Evolutionary conservation across 1,140 invertebrate genomes (phyloP).

Genomic region (Bombus vancouverensis): DNA sequence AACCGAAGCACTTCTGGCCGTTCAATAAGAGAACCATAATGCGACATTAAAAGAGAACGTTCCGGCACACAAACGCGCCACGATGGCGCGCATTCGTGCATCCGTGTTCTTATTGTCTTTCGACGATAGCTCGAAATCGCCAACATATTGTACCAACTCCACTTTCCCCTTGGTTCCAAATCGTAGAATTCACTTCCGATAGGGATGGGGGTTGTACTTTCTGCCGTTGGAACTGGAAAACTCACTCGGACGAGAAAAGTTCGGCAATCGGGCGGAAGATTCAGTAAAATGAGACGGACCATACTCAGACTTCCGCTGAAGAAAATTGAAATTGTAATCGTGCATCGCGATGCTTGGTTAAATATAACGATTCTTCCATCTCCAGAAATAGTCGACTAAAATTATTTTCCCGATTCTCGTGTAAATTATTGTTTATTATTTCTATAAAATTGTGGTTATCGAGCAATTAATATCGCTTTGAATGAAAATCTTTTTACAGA

Average conservation of each 20-base stretch:
- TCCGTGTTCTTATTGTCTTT: constrained; percentile 12
- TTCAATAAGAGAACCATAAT: background rate
- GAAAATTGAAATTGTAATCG: constrained; percentile 32
- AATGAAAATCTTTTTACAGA: no score
- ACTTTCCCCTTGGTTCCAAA: constrained; percentile 14
- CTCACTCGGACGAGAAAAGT: constrained; percentile 45
- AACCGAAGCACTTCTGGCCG: background rate
- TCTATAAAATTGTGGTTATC: no score
- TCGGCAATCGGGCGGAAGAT: constrained; percentile 17
- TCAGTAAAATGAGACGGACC: constrained; percentile 28
- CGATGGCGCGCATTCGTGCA: background rate
- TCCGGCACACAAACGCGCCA: background rate
- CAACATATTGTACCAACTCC: constrained; percentile 49
- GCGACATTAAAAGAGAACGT: constrained; percentile 6
- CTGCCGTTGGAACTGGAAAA: constrained; percentile 42
- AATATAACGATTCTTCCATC: background rate
- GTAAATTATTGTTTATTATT: no score
- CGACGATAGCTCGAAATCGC: constrained; percentile 35
- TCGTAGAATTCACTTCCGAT: constrained; percentile 51
- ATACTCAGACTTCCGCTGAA: background rate
- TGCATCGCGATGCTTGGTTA: background rate
- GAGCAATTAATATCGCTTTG: no score
- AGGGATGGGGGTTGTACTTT: constrained; percentile 31
- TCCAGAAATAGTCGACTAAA: no score
- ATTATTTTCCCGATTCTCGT: no score